Evolutionary conservation across 2,797 vertebrate genomes (phyloP).

Genomic region (Lutjanus campechanus): DNA sequence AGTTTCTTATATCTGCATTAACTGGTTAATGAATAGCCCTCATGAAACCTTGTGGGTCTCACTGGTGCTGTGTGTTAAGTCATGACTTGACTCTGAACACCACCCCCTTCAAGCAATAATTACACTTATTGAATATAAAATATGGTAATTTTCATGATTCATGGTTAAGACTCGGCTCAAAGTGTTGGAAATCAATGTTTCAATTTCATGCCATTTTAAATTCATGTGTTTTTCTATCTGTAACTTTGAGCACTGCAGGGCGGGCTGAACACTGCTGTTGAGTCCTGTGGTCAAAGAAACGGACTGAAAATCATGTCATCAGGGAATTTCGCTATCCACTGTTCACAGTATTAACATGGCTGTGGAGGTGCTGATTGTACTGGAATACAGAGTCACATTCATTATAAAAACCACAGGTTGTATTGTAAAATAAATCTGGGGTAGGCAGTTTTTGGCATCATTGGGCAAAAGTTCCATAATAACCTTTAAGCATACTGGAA

Average conservation of each 20-base stretch:
- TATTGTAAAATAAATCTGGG: too few species aligned
- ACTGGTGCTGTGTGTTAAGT: constrained; percentile 20
- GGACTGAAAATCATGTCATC: not conserved
- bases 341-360: not conserved
- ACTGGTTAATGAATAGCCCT: constrained; percentile 47
- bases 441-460: too few species aligned
- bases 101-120: constrained; percentile 12
- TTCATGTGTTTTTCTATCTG: constrained; percentile 13
- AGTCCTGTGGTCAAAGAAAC: not conserved
- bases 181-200: constrained; percentile 21
- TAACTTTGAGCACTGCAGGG: constrained; percentile 19
- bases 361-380: not conserved
- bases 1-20: constrained; percentile 47
- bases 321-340: not conserved
- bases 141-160: not conserved
- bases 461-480: too few species aligned
- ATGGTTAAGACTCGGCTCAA: not conserved
- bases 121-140: constrained; percentile 7
- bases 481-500: too few species aligned
- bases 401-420: not conserved
- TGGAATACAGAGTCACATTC: not conserved
- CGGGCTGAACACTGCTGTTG: not conserved
- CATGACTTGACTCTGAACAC: constrained; percentile 42
- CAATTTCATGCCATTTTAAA: not conserved
- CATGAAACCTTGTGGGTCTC: constrained; percentile 24